Base-by-base conservation (phyloP, 1,140 invertebrate species). In the Drosophila willistoni region DNA sequence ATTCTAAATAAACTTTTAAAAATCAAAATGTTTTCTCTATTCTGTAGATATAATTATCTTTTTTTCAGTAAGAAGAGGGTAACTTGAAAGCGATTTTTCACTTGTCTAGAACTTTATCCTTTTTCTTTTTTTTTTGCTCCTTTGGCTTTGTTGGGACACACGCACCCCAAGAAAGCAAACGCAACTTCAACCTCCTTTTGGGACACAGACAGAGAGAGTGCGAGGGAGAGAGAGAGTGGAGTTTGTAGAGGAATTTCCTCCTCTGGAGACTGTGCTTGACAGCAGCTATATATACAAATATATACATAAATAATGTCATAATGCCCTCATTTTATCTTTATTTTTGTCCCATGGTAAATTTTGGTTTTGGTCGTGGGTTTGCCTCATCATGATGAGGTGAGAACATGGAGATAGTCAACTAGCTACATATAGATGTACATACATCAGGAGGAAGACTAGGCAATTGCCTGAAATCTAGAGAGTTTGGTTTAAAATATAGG, bases 271-370 rank as follows among this genome's bases (percentile, higher is more conserved):
- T 47, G 42, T 33, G 42, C 25, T 34, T 64, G 61, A 44, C 39
- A 47, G 61, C 42, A 42, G 57, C 57, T n/a, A 9, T 14, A 39
- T 61, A 12, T 19, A 2, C 17, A 22, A 6, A 34, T 42, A n/a
- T 13, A 59, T 55, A 64, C 81, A 86, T 86, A 86, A 86, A 86
- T 86, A 86, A 86, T 81, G 68, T 60, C 78, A 86, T 86, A 86
- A 72, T 68, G 79, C 70, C 64, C 78, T 81, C 75, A 64, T 81
- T 85, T 85, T 67, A 60, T 70, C 64, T 68, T 66, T 67, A 68
- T 77, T 73, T 68, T 59, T 59, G 14, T 59, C 14, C 19, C 55
- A 57, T 34, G 25, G 55, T n/a, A 57, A 57, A 47, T 51, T 51
- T 9, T 22, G 2, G 9, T 51, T 7, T 22, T 22, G 17, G 17